These are phyloP conservation scores for Gobio gobio DNA, from an alignment of 2,113 vertebrate species.

Conservation along the genomic window DNA sequence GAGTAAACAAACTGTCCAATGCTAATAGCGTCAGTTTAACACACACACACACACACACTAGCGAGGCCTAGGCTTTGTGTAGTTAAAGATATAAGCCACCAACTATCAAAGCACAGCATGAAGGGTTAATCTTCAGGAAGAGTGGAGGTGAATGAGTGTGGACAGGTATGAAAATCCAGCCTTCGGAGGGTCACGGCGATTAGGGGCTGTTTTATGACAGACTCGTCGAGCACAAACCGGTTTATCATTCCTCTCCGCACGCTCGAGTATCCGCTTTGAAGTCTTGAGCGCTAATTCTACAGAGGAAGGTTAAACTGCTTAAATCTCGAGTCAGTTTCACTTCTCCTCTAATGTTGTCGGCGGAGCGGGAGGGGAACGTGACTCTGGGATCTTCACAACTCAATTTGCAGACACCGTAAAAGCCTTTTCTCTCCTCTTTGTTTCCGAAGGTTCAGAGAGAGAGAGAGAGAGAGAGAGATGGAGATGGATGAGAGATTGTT, in stretches of 20 bases:
- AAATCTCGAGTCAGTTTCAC: constrained; percentile 76
- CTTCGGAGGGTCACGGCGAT: constrained; percentile 81
- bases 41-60: neutral
- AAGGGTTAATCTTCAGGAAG: constrained; percentile 59
- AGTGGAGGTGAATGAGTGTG: constrained; percentile 62
- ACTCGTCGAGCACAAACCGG: constrained; percentile 70
- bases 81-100: constrained; percentile 22
- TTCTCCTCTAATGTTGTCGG: constrained; percentile 69
- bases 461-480: constrained; percentile 1
- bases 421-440: constrained; percentile 62
- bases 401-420: constrained; percentile 71
- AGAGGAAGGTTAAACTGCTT: constrained; percentile 80
- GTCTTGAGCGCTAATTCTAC: constrained; percentile 78
- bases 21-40: neutral
- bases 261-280: constrained; percentile 77
- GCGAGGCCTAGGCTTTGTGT: neutral
- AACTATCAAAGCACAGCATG: constrained; percentile 58
- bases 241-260: constrained; percentile 75
- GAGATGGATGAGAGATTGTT: constrained; percentile 23
- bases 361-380: constrained; percentile 62
- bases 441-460: constrained; percentile 57
- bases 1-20: neutral
- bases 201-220: constrained; percentile 79
- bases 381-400: constrained; percentile 75
- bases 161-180: constrained; percentile 80